A percentile compares a stretch with the other conserved stretches of the same genome.
Evolutionary conservation across 2,888 invertebrate species (phyloP).

Genomic region (Smittia aterrima): DNA sequence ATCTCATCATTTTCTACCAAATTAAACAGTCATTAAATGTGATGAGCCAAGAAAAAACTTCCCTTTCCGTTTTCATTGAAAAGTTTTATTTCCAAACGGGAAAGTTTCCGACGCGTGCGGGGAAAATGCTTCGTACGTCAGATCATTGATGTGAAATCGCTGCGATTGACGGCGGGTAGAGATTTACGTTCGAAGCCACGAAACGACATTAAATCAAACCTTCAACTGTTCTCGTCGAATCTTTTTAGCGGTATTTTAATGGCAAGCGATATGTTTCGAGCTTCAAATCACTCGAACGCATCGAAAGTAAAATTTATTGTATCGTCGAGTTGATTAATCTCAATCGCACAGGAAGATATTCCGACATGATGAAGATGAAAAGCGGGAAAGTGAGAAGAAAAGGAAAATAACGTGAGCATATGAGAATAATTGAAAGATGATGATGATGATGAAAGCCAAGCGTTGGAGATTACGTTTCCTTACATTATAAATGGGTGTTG

Average conservation of each 20-base stretch:
- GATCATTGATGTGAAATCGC: not conserved
- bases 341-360: slow-evolving; percentile 9
- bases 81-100: not conserved
- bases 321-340: slow-evolving; percentile 23
- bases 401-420: not conserved
- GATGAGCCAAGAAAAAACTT: not conserved
- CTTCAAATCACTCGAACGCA: slow-evolving; percentile 23
- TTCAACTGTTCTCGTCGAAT: slow-evolving; percentile 12
- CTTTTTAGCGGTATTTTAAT: slow-evolving; percentile 14
- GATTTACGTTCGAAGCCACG: slow-evolving; percentile 13
- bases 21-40: not conserved
- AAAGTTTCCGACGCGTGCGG: not conserved
- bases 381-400: not conserved
- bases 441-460: slow-evolving; percentile 31
- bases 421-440: slow-evolving; percentile 31
- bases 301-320: slow-evolving; percentile 10
- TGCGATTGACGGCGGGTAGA: not conserved
- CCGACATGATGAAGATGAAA: not conserved
- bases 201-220: slow-evolving; percentile 28
- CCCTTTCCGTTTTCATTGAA: not conserved
- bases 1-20: not conserved
- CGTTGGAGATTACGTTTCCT: slow-evolving; percentile 16
- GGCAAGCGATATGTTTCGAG: slow-evolving; percentile 10
- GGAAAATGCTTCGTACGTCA: not conserved
- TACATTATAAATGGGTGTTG: not conserved